Base-by-base conservation (phyloP, 2,113 vertebrate species). In the Elephantulus edwardii region DNA sequence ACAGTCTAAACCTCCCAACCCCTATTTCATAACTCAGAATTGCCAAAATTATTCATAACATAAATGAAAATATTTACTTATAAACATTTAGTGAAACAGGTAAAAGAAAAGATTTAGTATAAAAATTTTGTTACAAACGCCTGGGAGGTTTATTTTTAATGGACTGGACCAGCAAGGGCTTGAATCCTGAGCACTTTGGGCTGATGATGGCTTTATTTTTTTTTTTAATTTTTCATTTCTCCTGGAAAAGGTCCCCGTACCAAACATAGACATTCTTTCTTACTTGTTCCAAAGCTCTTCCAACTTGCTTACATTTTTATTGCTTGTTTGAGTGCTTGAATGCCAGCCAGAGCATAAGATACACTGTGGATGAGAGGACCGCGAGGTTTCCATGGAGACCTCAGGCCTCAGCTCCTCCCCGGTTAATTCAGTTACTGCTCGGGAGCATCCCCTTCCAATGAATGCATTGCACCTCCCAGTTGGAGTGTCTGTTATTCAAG, bases 281-380 rank as follows among this genome's bases (percentile, higher is more conserved):
- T 89, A n/a, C 83, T 89, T 91, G 71, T 91, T 89, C 72, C 40
- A 46, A 81, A 89, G 50, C n/a, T 66, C 11, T 82, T 90, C 52
- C 90, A 92, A 77, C 33, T 87, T 92, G 46, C 44, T 84, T 81
- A 56, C 4, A 33, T 90, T 94, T 95, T 90, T 86, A 83, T 86
- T 94, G 84, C 70, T 89, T 72, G 74, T 93, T 86, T 88, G 89
- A 83, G 20, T 83, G 28, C 66, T 90, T 91, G 89, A 93, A 93
- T 93, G 93, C 71, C 64, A 89, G 86, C 62, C 78, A 91, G 35
- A 88, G 72, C 91, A 48, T 93, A 89, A 92, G 81, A 54, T 87
- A 92, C 75, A 83, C 62, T 16, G 76, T 86, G 84, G 91, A 80
- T 93, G 40, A 64, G 87, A 89, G 58, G 78, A 50, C n/a, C 74